phyloP scores from a whole-genome alignment of 2,888 invertebrate genomes.

The Gandaritis pyraliata region DNA sequence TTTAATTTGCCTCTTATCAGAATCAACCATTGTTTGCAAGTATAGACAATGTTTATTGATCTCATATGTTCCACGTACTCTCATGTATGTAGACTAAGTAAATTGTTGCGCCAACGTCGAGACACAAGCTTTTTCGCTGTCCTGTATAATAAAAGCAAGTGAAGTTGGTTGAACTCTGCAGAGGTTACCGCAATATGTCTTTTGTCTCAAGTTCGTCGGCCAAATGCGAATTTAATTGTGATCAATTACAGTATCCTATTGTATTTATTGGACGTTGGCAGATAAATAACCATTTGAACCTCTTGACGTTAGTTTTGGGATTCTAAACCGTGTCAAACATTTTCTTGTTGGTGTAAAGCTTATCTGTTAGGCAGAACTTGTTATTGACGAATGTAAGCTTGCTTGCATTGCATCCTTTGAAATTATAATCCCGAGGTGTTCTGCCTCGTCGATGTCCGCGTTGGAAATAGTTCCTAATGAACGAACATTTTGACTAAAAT shows the following conservation, averaged over 20 bases:
- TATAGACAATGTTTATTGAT: constrained; percentile 47
- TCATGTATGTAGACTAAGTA: constrained; percentile 27
- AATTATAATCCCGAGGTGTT: constrained; percentile 53
- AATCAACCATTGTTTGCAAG: constrained; percentile 54
- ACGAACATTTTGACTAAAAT: constrained; percentile 55
- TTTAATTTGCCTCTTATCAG: constrained; percentile 51
- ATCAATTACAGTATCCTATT: constrained; percentile 23
- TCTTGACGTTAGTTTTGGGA: background rate
- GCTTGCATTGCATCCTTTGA: constrained; percentile 49
- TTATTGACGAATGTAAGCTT: constrained; percentile 5
- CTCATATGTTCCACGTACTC: constrained; percentile 34
- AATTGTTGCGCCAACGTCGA: constrained; percentile 32
- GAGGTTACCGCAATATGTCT: constrained; percentile 41
- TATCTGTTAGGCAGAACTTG: constrained; percentile 1
- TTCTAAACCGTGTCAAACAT: constrained; percentile 9
- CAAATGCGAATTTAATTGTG: constrained; percentile 35
- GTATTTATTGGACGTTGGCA: background rate
- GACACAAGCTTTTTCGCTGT: constrained; percentile 25
- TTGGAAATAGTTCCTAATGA: constrained; percentile 71
- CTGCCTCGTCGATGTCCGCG: constrained; percentile 58
- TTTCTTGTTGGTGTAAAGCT: constrained; percentile 6
- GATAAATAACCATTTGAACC: background rate
- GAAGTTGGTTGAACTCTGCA: constrained; percentile 48
- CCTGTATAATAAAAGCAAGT: constrained; percentile 29
- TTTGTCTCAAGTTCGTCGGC: constrained; percentile 46